Evolutionary conservation across 2,113 vertebrate species (phyloP).

Genomic region (Thinocorus orbignyianus): DNA sequence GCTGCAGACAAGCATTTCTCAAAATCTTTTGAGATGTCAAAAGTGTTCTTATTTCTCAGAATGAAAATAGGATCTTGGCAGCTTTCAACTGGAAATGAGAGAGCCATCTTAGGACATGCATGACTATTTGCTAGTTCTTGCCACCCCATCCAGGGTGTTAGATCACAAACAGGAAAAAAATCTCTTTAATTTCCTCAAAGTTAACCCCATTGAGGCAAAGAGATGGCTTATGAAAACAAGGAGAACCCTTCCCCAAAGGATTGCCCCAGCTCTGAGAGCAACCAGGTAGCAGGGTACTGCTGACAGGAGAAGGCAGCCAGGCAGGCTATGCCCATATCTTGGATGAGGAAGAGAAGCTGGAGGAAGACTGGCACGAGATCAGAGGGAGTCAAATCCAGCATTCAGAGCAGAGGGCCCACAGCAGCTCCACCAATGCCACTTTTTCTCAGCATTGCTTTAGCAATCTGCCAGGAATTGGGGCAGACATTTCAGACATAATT

Average conservation of each 20-base stretch:
- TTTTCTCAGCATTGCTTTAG: neutral
- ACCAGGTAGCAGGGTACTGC: neutral
- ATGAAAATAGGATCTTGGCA: neutral
- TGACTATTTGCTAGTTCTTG: neutral
- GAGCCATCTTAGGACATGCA: neutral
- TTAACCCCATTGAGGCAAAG: neutral
- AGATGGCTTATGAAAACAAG: neutral
- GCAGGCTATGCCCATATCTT: constrained; percentile 20
- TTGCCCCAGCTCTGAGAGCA: neutral
- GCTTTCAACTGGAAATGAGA: neutral
- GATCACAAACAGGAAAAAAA: neutral
- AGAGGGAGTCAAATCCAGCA: constrained; percentile 18
- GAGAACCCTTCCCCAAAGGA: neutral
- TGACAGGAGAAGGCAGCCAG: neutral
- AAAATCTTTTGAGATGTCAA: neutral
- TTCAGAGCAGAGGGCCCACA: neutral
- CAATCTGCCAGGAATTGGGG: constrained; percentile 1
- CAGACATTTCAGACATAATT: neutral
- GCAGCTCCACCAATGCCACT: neutral
- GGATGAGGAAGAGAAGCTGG: neutral
- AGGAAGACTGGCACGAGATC: neutral
- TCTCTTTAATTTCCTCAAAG: neutral
- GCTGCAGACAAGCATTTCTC: neutral
- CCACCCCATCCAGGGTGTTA: neutral
- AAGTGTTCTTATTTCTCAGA: neutral